Conservation (phyloP, 2,888 invertebrate species). For the Melikaiella ostensackeni region DNA sequence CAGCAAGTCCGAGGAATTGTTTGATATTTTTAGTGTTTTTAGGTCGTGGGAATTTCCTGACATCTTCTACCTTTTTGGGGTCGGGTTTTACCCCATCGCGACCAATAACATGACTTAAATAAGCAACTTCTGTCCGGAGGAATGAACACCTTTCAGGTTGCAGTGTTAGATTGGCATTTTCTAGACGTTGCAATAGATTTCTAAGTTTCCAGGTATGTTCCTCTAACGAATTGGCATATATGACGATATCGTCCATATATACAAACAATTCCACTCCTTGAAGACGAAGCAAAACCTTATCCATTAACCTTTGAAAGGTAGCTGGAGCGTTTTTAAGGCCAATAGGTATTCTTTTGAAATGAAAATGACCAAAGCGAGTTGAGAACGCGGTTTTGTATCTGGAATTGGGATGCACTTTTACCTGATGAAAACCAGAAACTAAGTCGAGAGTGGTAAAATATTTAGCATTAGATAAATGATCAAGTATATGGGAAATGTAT, state of each 20-base stretch:
- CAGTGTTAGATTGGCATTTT: conserved; percentile 51
- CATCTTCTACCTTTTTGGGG: not conserved
- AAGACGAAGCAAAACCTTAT: not conserved
- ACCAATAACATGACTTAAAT: not conserved
- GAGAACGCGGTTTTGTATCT: not conserved
- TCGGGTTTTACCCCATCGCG: not conserved
- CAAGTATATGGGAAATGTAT: not conserved
- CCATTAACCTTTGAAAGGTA: not conserved
- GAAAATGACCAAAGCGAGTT: not conserved
- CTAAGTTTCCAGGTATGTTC: not conserved
- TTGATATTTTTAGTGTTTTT: not conserved
- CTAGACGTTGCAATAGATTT: not conserved
- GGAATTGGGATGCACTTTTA: not conserved
- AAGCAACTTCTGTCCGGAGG: not conserved
- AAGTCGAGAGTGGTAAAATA: not conserved
- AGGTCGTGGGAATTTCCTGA: not conserved
- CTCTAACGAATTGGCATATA: not conserved
- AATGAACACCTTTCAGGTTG: not conserved
- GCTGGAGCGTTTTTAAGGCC: not conserved
- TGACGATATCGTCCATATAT: conserved; percentile 1
- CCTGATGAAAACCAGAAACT: not conserved
- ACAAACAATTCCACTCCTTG: not conserved
- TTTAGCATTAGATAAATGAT: not conserved
- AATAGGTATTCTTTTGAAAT: not conserved
- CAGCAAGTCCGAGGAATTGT: not conserved